Evolutionary conservation across 1,140 invertebrate species (phyloP).

Genomic region (Orius insidiosus): DNA sequence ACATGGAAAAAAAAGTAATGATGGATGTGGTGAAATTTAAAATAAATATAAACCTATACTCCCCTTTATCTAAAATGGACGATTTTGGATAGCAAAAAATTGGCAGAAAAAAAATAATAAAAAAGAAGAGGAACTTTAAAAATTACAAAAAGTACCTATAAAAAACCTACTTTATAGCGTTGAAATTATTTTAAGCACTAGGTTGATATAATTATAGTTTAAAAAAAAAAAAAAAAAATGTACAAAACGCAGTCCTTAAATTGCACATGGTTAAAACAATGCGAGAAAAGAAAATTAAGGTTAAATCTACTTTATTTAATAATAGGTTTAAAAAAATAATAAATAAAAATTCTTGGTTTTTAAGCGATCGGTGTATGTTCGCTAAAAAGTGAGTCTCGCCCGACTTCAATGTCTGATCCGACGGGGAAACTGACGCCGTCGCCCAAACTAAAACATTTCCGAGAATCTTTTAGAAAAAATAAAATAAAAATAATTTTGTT

Average conservation of each 20-base stretch:
- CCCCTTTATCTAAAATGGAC: neutral
- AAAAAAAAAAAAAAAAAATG: no score
- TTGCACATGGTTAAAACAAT: neutral
- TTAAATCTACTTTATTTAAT: conserved; percentile 6
- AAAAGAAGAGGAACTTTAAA: no score
- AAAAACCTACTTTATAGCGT: no score
- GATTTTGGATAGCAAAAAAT: no score
- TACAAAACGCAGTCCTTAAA: no score
- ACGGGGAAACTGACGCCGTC: conserved; percentile 73
- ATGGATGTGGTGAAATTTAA: neutral
- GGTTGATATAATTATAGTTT: no score
- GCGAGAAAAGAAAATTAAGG: conserved; percentile 4
- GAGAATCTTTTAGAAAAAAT: neutral
- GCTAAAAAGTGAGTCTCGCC: conserved; percentile 65
- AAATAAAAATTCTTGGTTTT: conserved; percentile 1
- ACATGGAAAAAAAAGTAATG: neutral
- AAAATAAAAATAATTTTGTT: conserved; percentile 9
- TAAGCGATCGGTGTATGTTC: conserved; percentile 6
- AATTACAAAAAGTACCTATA: no score
- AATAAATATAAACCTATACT: neutral
- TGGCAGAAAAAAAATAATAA: no score
- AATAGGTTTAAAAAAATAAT: conserved; percentile 1
- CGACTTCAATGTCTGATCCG: conserved; percentile 48
- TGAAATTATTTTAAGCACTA: no score
- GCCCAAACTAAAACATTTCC: conserved; percentile 33